phyloP scores from a whole-genome alignment of 2,113 vertebrate genomes.

The Ophiodon elongatus region DNA sequence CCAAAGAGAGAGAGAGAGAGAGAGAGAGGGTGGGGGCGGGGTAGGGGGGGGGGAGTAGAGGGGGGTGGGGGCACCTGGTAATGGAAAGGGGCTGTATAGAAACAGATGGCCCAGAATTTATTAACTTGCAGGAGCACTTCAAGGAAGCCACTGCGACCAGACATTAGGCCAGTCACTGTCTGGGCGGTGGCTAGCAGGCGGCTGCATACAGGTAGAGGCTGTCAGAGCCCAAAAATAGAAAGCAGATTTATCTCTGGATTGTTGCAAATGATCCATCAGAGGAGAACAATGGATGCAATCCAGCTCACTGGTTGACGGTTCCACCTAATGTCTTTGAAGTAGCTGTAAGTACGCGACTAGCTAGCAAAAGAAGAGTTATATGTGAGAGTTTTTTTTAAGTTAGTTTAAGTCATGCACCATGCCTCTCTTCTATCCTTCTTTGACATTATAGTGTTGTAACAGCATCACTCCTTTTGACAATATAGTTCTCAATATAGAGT shows the following conservation, averaged over 20 bases:
- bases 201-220: conserved; percentile 77
- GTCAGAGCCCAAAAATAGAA: conserved; percentile 79
- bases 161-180: conserved; percentile 82
- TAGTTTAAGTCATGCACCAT: conserved; percentile 10
- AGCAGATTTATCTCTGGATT: conserved; percentile 77
- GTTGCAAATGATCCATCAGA: conserved; percentile 79
- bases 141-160: conserved; percentile 81
- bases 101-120: conserved; percentile 87
- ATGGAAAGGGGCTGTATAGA: conserved; percentile 79
- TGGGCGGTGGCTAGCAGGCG: conserved; percentile 67
- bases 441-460: neutral
- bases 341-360: conserved; percentile 23
- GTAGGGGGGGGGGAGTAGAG: conserved; percentile 41
- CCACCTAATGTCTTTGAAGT: conserved; percentile 52
- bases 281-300: conserved; percentile 70
- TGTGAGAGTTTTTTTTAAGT: conserved; percentile 20
- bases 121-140: conserved; percentile 84
- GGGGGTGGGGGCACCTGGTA: conserved; percentile 65
- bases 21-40: conserved; percentile 47
- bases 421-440: too few relatives aligned
- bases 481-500: neutral
- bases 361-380: conserved; percentile 14
- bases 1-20: conserved; percentile 63
- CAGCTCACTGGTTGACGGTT: conserved; percentile 52
- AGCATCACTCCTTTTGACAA: neutral